Conservation (phyloP, 2,797 vertebrate species). For the Hyperoplus immaculatus region DNA sequence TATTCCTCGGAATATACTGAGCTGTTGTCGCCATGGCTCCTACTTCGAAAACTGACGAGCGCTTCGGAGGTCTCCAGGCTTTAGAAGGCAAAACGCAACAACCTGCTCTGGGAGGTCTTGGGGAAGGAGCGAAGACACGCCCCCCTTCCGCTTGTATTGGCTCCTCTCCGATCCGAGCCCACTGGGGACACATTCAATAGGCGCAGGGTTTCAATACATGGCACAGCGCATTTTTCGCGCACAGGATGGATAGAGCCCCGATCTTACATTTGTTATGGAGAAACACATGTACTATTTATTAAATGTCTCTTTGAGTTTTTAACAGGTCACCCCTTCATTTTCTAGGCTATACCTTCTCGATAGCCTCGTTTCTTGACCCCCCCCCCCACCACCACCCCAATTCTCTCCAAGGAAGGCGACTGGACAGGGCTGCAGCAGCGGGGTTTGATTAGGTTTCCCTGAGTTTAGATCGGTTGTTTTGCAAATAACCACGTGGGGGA, state of each 20-base stretch:
- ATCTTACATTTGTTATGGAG: constrained; percentile 70
- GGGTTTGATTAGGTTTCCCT: constrained; percentile 76
- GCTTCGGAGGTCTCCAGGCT: constrained; percentile 90
- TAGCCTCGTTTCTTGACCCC: no score
- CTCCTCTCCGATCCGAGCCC: constrained; percentile 83
- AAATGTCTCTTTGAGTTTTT: constrained; percentile 71
- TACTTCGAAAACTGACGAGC: constrained; percentile 90
- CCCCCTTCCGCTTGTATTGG: constrained; percentile 89
- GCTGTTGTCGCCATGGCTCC: constrained; percentile 97
- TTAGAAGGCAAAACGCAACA: constrained; percentile 91
- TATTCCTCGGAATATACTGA: constrained; percentile 96
- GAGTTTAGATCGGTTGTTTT: constrained; percentile 84
- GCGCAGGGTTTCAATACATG: constrained; percentile 68
- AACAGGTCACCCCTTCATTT: constrained; percentile 5
- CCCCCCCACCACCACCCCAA: not conserved
- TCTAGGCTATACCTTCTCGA: no score
- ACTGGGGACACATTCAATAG: constrained; percentile 81
- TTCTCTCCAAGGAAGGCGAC: constrained; percentile 48
- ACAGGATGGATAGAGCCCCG: constrained; percentile 64
- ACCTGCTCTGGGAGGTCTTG: constrained; percentile 88
- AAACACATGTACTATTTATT: constrained; percentile 77
- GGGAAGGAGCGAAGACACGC: constrained; percentile 86
- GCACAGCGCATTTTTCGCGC: constrained; percentile 69
- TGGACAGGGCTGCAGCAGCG: constrained; percentile 69
- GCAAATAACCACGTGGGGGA: constrained; percentile 92